Evolutionary conservation across 2,113 vertebrate genomes (phyloP), one percentile per base, ranked within the genome.

Genomic region (Aptenodytes patagonicus): DNA sequence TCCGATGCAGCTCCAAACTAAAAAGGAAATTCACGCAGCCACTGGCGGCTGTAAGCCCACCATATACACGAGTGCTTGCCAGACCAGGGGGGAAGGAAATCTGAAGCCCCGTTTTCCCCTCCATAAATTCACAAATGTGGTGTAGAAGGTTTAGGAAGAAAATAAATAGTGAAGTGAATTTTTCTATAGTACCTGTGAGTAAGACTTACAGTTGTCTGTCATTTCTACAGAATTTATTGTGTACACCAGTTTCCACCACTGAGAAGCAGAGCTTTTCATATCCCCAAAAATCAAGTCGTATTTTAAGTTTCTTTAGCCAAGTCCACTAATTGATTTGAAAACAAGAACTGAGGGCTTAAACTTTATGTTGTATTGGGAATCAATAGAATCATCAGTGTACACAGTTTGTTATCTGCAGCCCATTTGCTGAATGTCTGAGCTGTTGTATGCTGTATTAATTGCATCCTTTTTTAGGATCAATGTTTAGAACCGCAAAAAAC

Each of bases 311-410:
- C 22, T 15, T 77, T 82, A 95, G 47, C 77, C 42, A 88, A 83
- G 40, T 44, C 65, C 36, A 65, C 82, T 83, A 94, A 91, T 9
- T 93, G 61, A 92, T 66, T 88, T 83, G 83, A 92, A 93, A 93
- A 86, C 31, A 80, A 79, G 62, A 85, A 85, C 54, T 13, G 32
- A 80, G 85, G 76, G 40, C 54, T 68, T 77, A 88, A 90, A 93
- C 38, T 91, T 85, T 57, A n/a, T 60, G 44, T 65, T 69, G 31
- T 22, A 97, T 83, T 87, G 90, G 70, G 54, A 97, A 97, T 96
- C 92, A 88, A 95, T 86, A 86, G 71, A 49, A 65, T 49, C 49
- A 86, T 57, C 66, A 44, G 26, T 76, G 81, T 75, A 72, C 44
- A 64, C 8, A n/a, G 70, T 64, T 93, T 77, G 62, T 61, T 90